These are phyloP conservation scores for Chymomyza costata DNA, from an alignment of 1,140 invertebrate species.

Conservation along the genomic window DNA sequence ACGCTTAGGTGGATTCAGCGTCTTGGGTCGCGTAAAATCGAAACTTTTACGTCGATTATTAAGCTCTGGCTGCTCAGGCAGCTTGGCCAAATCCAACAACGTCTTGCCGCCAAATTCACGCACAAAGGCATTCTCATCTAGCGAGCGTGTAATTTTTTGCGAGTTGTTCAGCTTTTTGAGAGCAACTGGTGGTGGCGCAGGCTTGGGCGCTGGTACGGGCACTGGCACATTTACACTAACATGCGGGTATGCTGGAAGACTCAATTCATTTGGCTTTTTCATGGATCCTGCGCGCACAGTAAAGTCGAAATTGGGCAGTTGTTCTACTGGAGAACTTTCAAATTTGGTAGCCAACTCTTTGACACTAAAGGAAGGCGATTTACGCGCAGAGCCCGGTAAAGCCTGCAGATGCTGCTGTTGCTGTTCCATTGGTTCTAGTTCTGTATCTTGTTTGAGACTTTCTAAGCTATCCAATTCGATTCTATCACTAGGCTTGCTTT, in stretches of 20 bases:
- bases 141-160: slow-evolving; percentile 81
- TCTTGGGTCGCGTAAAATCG: slow-evolving; percentile 76
- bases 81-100: slow-evolving; percentile 72
- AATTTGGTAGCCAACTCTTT: slow-evolving; percentile 78
- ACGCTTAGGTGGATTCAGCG: slow-evolving; percentile 77
- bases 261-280: slow-evolving; percentile 56
- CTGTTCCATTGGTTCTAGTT: slow-evolving; percentile 22
- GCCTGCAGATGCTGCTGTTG: slow-evolving; percentile 15
- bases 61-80: slow-evolving; percentile 56
- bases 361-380: slow-evolving; percentile 76
- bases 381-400: slow-evolving; percentile 22
- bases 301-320: slow-evolving; percentile 69
- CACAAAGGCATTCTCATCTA: slow-evolving; percentile 83
- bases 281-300: slow-evolving; percentile 48
- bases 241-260: slow-evolving; percentile 19
- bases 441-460: slow-evolving; percentile 57
- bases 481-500: slow-evolving; percentile 40
- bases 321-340: slow-evolving; percentile 76
- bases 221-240: too few species aligned
- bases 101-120: slow-evolving; percentile 78
- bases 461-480: slow-evolving; percentile 68
- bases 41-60: slow-evolving; percentile 75
- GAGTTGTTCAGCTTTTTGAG: slow-evolving; percentile 77
- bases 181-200: slow-evolving; percentile 47
- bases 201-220: slow-evolving; percentile 20